phyloP scores from a whole-genome alignment of 2,888 invertebrate genomes.

The Tetranychus truncatus region DNA sequence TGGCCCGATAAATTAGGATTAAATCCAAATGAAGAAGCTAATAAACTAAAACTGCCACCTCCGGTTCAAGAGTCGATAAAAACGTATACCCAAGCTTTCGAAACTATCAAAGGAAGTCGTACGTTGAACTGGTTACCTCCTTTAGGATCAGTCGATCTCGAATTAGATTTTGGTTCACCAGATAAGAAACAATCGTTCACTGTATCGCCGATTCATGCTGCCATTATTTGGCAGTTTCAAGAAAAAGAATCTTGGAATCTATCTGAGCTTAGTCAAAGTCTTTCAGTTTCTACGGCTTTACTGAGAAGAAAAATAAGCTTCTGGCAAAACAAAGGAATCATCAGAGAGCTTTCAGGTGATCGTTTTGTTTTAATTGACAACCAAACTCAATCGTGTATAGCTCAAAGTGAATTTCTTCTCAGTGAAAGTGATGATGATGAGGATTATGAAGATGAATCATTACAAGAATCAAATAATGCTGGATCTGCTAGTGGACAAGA shows the following conservation, averaged over 20 bases:
- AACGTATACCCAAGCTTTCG: slow-evolving; percentile 70
- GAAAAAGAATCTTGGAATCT: slow-evolving; percentile 65
- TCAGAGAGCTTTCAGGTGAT: slow-evolving; percentile 56
- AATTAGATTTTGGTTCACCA: slow-evolving; percentile 54
- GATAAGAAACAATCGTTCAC: slow-evolving; percentile 52
- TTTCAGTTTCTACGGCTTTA: slow-evolving; percentile 69
- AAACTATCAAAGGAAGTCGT: slow-evolving; percentile 62
- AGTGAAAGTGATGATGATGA: slow-evolving; percentile 11
- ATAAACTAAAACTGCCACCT: slow-evolving; percentile 63
- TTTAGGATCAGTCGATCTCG: slow-evolving; percentile 71
- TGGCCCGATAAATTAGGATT: slow-evolving; percentile 49
- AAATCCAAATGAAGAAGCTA: slow-evolving; percentile 28
- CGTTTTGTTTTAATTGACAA: slow-evolving; percentile 41
- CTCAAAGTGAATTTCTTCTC: not conserved
- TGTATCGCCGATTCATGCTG: slow-evolving; percentile 80
- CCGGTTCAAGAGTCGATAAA: slow-evolving; percentile 60
- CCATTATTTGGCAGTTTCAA: slow-evolving; percentile 81
- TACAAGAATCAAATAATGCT: slow-evolving; percentile 4
- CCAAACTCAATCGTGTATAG: slow-evolving; percentile 22
- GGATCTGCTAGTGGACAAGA: slow-evolving; percentile 5
- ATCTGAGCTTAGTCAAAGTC: slow-evolving; percentile 60
- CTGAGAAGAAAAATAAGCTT: slow-evolving; percentile 68
- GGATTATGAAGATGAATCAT: not conserved
- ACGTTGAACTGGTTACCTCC: slow-evolving; percentile 85
- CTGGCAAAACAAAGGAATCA: slow-evolving; percentile 81